Evolutionary conservation across 2,113 vertebrate genomes (phyloP).

Genomic region (Sander vitreus): DNA sequence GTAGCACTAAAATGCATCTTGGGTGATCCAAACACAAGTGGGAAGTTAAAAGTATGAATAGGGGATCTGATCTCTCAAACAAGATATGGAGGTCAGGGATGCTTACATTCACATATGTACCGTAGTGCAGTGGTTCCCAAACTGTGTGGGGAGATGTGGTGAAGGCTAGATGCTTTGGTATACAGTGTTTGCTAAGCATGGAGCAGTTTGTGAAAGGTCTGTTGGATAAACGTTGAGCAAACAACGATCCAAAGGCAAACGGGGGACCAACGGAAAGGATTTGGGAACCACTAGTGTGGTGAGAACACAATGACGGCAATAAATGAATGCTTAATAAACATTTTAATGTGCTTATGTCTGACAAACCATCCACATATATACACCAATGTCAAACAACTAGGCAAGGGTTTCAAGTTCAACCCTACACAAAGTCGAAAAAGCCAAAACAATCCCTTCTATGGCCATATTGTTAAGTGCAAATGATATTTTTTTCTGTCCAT

Average conservation of each 20-base stretch:
- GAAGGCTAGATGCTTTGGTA: background rate
- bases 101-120: background rate
- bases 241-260: background rate
- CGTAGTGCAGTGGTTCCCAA: background rate
- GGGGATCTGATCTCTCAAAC: conserved; percentile 14
- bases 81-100: background rate
- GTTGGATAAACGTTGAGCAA: background rate
- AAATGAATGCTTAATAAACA: background rate
- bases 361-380: background rate
- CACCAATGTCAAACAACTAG: background rate
- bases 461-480: background rate
- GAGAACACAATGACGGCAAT: background rate
- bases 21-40: conserved; percentile 26
- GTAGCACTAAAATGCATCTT: conserved; percentile 24
- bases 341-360: background rate
- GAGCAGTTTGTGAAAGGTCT: background rate
- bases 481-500: background rate
- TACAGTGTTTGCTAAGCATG: background rate
- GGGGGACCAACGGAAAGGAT: background rate
- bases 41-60: conserved; percentile 24
- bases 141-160: background rate
- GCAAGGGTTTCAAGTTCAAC: background rate
- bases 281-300: background rate
- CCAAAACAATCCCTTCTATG: background rate
- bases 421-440: background rate